A percentile compares a stretch with the other conserved stretches of the same genome.
Evolutionary conservation across 2,888 invertebrate genomes (phyloP).

Genomic region (Microctonus brassicae): DNA sequence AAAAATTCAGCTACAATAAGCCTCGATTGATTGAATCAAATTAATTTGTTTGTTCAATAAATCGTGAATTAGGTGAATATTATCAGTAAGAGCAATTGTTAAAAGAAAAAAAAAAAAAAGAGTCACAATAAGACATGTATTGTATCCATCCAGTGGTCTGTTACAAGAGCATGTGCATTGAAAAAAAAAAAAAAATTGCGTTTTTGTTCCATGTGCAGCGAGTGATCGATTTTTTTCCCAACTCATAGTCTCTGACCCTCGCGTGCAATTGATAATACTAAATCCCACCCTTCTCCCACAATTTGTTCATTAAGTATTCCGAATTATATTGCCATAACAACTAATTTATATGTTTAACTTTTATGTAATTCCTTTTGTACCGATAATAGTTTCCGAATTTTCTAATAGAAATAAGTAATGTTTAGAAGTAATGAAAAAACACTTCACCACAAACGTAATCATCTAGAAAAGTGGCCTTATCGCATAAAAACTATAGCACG

Average conservation of each 20-base stretch:
- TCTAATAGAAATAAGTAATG: conserved; percentile 13
- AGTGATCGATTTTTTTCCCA: conserved; percentile 16
- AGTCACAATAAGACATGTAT: conserved; percentile 17
- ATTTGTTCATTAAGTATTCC: conserved; percentile 8
- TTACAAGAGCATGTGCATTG: conserved; percentile 1
- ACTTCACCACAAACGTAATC: conserved; percentile 32
- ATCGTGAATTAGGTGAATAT: conserved; percentile 4
- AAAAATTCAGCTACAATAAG: background rate
- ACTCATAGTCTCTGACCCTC: conserved; percentile 13
- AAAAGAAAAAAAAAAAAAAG: background rate
- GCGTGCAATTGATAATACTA: conserved; percentile 21
- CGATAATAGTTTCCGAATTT: conserved; percentile 13
- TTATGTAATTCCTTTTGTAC: conserved; percentile 17
- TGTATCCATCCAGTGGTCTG: background rate
- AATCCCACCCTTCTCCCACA: background rate
- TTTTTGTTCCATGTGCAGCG: background rate
- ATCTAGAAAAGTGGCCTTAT: conserved; percentile 50
- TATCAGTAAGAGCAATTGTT: conserved; percentile 20
- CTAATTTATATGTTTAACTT: background rate
- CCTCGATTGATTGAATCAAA: conserved; percentile 6
- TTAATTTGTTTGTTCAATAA: conserved; percentile 27
- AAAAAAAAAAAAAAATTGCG: background rate
- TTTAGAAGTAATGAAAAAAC: conserved; percentile 17
- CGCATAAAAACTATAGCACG: conserved; percentile 41
- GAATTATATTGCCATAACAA: conserved; percentile 25